These are phyloP conservation scores for Lithophane leautieri DNA, from an alignment of 2,888 invertebrate genomes.

Conservation along the genomic window DNA sequence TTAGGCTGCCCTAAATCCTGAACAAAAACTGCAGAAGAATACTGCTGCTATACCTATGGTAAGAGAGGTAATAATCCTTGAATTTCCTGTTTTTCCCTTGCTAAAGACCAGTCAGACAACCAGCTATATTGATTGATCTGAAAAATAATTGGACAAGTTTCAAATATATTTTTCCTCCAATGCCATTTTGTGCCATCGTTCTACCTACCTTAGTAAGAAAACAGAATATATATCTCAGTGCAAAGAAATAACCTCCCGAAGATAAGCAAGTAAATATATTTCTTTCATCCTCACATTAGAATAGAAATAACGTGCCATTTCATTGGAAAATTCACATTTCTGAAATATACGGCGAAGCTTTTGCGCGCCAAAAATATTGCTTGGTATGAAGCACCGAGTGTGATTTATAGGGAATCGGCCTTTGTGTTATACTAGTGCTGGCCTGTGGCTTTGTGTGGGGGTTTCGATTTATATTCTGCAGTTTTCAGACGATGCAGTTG, in stretches of 20 bases:
- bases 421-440: constrained; percentile 50
- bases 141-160: background rate
- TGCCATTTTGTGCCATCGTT: background rate
- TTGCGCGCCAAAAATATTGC: constrained; percentile 66
- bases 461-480: constrained; percentile 44
- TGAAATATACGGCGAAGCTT: constrained; percentile 63
- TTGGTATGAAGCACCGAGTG: constrained; percentile 59
- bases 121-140: background rate
- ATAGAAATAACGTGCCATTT: constrained; percentile 65
- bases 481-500: constrained; percentile 23
- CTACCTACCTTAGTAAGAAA: constrained; percentile 1
- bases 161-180: background rate
- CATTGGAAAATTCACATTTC: constrained; percentile 67
- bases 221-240: constrained; percentile 15
- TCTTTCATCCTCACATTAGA: constrained; percentile 58
- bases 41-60: background rate
- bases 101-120: background rate
- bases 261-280: constrained; percentile 58
- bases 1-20: background rate
- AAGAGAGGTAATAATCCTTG: too few relatives aligned
- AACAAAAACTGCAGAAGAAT: background rate
- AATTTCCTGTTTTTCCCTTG: background rate
- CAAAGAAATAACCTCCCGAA: constrained; percentile 34
- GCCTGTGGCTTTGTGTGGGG: constrained; percentile 21
- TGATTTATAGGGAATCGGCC: constrained; percentile 64